Base-by-base conservation (phyloP, 2,888 invertebrate species). In the Rotaria sp. region DNA sequence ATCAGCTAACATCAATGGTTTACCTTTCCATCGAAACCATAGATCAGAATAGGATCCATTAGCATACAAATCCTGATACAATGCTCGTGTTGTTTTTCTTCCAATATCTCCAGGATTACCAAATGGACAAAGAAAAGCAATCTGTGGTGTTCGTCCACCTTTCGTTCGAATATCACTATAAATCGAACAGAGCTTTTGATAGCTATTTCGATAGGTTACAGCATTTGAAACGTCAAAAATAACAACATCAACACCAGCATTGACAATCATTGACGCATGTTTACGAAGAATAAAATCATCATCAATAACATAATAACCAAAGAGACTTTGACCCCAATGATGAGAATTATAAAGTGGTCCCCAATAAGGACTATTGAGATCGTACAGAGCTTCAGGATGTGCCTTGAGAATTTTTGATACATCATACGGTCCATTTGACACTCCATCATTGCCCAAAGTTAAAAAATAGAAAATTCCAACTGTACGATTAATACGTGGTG, bases 241-340 rank as follows among this genome's bases (percentile, higher is more conserved):
- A 35, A 67, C 15, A 1, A 67, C 67, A 35, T 67, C 67, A 7
- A 67, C 35, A 35, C 67, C 67, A 7, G 67, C 67, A 67, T 67
- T 67, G 0, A 35, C 67, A 67, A 67, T 67, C 67, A 67, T 67
- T 3, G 67, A 67, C 15, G 67, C 67, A 67, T 67, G 67, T 35
- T 67, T 67, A 67, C 67, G 67, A 15, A 67, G 67, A 67, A 67
- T 67, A 35, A 67, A 67, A 35, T 67, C 67, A 67, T 67, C 67
- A 35, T 67, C 67, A 67, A 67, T 67, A 30, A 67, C 30, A 67
- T 67, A 67, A 67, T 67, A 67, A 35, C 67, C 67, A 35, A 67
- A 67, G 11, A 67, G 67, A 67, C 67, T 67, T 67, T 67, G 35
- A 35, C 67, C 67, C 67, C 35, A 67, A 67, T 7, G 8, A 67